Percentiles rank a stretch among this genome's conserved stretches.
Conservation (phyloP, 2,797 vertebrate species). For the Glyptemys insculpta region DNA sequence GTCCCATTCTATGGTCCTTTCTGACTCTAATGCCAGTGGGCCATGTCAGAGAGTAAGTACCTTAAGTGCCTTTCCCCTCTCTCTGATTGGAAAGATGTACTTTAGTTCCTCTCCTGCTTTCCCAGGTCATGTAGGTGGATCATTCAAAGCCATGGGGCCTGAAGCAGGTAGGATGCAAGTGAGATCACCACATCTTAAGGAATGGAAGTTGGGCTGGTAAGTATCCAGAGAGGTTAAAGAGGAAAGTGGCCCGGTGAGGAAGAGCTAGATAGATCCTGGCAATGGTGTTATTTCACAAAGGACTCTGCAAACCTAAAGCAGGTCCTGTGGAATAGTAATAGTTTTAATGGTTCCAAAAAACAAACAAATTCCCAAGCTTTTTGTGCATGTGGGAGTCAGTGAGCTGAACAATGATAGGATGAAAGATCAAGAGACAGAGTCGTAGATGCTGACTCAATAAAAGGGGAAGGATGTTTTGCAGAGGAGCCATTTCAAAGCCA, state of each 20-base stretch:
- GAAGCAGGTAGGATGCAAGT: neutral
- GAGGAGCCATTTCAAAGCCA: neutral
- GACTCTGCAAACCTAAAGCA: neutral
- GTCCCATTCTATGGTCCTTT: neutral
- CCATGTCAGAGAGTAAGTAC: neutral
- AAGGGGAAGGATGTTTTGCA: neutral
- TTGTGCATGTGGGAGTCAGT: neutral
- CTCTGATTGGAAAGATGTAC: neutral
- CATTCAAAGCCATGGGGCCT: neutral
- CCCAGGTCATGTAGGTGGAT: neutral
- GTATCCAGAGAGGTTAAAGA: neutral
- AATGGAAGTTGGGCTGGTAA: neutral
- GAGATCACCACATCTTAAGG: neutral
- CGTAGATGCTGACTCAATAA: neutral
- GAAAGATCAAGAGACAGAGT: neutral
- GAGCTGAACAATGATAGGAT: neutral
- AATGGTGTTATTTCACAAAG: neutral
- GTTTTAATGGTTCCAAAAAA: conserved; percentile 14
- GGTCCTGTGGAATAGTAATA: neutral
- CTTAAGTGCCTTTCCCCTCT: neutral
- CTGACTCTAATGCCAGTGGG: conserved; percentile 28
- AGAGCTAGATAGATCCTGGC: neutral
- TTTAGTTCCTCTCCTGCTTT: conserved; percentile 4
- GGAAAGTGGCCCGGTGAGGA: neutral
- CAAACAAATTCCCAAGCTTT: conserved; percentile 1